Conservation (phyloP, 2,113 vertebrate species). For the Australoheros scitulus region DNA sequence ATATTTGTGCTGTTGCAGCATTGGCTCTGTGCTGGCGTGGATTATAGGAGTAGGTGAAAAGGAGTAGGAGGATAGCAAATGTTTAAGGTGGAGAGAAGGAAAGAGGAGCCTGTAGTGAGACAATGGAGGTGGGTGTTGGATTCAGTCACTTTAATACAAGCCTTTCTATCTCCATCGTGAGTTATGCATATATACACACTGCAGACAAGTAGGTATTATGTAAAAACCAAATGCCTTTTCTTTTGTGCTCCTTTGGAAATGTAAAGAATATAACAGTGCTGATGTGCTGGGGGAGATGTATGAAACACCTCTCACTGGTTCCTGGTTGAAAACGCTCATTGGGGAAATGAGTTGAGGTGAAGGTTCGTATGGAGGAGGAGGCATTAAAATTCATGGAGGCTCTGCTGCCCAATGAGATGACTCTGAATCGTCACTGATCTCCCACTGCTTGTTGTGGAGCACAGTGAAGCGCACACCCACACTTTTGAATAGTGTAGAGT, state of each 20-base stretch:
- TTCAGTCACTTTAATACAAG: slow-evolving; percentile 49
- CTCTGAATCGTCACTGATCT: slow-evolving; percentile 44
- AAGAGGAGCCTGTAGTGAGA: slow-evolving; percentile 46
- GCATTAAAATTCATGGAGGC: slow-evolving; percentile 62
- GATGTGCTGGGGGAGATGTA: slow-evolving; percentile 35
- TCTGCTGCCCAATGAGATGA: slow-evolving; percentile 41
- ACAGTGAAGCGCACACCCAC: slow-evolving; percentile 51
- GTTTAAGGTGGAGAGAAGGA: slow-evolving; percentile 47
- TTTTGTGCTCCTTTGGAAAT: slow-evolving; percentile 33
- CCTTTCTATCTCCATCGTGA: slow-evolving; percentile 29
- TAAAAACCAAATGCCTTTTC: slow-evolving; percentile 39
- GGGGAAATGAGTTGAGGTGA: slow-evolving; percentile 57
- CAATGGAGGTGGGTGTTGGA: slow-evolving; percentile 51
- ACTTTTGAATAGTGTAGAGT: slow-evolving; percentile 33
- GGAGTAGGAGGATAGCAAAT: slow-evolving; percentile 48
- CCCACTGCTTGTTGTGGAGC: slow-evolving; percentile 56
- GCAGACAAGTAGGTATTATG: slow-evolving; percentile 57
- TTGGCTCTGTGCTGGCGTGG: slow-evolving; percentile 1
- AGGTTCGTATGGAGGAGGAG: slow-evolving; percentile 63
- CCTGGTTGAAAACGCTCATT: slow-evolving; percentile 42
- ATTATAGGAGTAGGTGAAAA: slow-evolving; percentile 12
- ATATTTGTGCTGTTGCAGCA: not conserved
- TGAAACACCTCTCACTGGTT: slow-evolving; percentile 39
- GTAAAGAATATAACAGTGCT: slow-evolving; percentile 28
- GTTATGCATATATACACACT: slow-evolving; percentile 37